Percentiles rank a stretch among this genome's conserved stretches.
These are phyloP conservation scores for Cataglyphis rosenhaueri DNA, from an alignment of 2,888 invertebrate species.

Conservation along the genomic window DNA sequence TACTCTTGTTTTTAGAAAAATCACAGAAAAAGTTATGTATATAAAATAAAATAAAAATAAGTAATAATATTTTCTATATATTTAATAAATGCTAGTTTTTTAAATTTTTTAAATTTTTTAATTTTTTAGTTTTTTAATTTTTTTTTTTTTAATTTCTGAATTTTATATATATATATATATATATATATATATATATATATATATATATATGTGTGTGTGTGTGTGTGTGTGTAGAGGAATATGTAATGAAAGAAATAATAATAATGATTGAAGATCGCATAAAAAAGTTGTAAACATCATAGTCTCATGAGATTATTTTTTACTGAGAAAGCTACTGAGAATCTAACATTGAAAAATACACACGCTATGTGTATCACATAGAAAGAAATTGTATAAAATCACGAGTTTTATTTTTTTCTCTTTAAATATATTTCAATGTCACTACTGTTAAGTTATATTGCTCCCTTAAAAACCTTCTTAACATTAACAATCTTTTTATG, in stretches of 20 bases:
- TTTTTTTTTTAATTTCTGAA: not conserved
- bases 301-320: not conserved
- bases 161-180: not conserved
- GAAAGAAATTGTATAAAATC: not conserved
- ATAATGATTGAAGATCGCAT: not conserved
- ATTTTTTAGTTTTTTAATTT: not conserved
- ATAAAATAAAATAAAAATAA: not conserved
- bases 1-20: not conserved
- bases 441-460: not conserved
- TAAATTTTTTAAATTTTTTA: not conserved
- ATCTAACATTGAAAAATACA: not conserved
- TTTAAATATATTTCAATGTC: not conserved
- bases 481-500: constrained; percentile 1
- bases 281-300: constrained; percentile 6
- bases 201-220: too few relatives aligned
- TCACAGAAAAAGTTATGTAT: constrained; percentile 1
- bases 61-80: not conserved
- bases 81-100: not conserved
- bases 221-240: not conserved
- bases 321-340: not conserved
- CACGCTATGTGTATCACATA: not conserved
- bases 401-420: not conserved
- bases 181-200: too few relatives aligned
- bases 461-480: not conserved
- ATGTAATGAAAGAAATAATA: not conserved